Conservation (phyloP, 1,140 invertebrate genomes). For the Rhysida immarginata region DNA sequence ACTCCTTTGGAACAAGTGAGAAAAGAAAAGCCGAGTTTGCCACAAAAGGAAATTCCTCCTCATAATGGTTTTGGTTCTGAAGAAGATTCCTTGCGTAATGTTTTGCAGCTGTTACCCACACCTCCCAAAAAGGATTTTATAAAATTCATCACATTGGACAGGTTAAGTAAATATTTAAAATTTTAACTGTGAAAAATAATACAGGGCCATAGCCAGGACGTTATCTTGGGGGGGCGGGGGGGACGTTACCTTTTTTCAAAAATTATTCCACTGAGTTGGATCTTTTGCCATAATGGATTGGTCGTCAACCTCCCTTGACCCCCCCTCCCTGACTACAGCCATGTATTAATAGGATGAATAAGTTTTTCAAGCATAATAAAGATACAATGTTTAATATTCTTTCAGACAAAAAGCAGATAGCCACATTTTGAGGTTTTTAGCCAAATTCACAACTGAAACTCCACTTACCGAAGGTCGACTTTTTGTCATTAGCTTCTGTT, state of each 20-base stretch:
- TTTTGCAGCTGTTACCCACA: constrained; percentile 55
- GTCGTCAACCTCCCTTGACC: too few relatives aligned
- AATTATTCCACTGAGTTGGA: too few relatives aligned
- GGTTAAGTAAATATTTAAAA: too few relatives aligned
- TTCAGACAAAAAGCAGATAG: constrained; percentile 50
- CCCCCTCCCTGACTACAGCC: too few relatives aligned
- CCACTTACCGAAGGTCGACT: constrained; percentile 46
- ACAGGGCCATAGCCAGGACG: too few relatives aligned
- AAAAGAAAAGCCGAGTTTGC: not conserved
- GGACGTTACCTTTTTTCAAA: too few relatives aligned
- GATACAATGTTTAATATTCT: too few relatives aligned
- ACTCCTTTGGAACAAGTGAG: not conserved
- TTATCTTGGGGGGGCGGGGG: too few relatives aligned
- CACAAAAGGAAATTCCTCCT: constrained; percentile 44
- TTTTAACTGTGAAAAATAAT: too few relatives aligned
- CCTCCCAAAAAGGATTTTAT: constrained; percentile 56
- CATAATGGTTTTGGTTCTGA: constrained; percentile 77
- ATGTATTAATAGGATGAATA: too few relatives aligned
- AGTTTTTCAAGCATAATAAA: too few relatives aligned
- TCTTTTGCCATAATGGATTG: too few relatives aligned
- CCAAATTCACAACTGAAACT: constrained; percentile 51
- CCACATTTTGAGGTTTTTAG: constrained; percentile 60
- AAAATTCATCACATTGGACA: constrained; percentile 63
- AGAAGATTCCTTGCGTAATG: constrained; percentile 74
- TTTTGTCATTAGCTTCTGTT: constrained; percentile 66